Evolutionary conservation across 2,888 invertebrate genomes (phyloP), one percentile per base, ranked within the genome.

Genomic region (Peribatodes rhomboidaria): DNA sequence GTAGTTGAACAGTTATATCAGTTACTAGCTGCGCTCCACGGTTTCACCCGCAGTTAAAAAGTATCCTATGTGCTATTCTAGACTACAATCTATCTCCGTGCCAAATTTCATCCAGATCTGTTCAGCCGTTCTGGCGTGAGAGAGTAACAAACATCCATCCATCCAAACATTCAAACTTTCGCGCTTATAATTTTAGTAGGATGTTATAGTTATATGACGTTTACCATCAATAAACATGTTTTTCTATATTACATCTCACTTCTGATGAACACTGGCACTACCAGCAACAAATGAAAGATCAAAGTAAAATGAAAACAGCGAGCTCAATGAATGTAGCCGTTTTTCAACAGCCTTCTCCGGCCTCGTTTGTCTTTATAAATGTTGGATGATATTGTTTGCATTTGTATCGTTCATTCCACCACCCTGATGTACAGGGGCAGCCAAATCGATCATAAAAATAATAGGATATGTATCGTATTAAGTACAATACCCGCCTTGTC

Each of bases 311-410:
- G 10, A 57, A 53, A 64, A 44, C 27, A 42, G 14, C 11, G 53
- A 57, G 63, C 54, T 57, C 66, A 65, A 67, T 68, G 62, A 60
- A 68, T 65, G 44, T 49, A 50, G 50, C 31, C 33, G 49, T 63
- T 64, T 55, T 50, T 54, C 68, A 74, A 66, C 78, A 74, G 75
- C 74, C 67, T 76, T 76, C 73, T 74, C 74, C 67, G 61, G 11
- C 35, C 70, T 73, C 84, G 83, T 85, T 87, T 86, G 82, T 80
- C 80, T 85, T 85, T 85, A 87, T 89, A 86, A 90, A 90, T 88
- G 87, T 89, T 88, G 84, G 82, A 88, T 86, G 86, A 88, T 88
- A 89, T 89, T 90, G 89, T 91, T 89, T 87, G 87, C 85, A 83
- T 88, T 88, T 83, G 88, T 89, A 90, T 88, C 84, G 79, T 49